Evolutionary conservation across 2,113 vertebrate species (phyloP).

Genomic region (Carassius gibelio): DNA sequence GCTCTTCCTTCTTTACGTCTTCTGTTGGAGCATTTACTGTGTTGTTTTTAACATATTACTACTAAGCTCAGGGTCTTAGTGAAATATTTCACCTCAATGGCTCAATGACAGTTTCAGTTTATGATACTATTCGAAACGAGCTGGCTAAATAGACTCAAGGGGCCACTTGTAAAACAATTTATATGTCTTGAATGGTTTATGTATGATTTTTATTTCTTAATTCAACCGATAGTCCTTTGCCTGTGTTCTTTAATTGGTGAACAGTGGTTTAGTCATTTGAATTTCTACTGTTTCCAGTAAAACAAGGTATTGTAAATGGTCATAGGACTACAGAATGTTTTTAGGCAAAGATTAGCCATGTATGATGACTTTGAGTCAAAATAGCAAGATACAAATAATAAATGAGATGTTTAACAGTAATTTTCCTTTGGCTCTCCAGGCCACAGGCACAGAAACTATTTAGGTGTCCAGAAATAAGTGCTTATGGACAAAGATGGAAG

Average conservation of each 20-base stretch:
- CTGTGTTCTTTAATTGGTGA: not conserved
- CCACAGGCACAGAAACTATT: not conserved
- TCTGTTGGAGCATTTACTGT: not conserved
- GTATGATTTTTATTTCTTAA: not conserved
- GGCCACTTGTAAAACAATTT: not conserved
- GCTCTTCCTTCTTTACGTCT: slow-evolving; percentile 1
- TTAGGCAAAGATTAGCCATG: not conserved
- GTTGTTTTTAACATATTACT: slow-evolving; percentile 7
- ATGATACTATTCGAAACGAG: not conserved
- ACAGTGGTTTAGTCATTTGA: not conserved
- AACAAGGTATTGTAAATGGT: not conserved
- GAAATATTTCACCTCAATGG: not conserved
- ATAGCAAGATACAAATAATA: not conserved
- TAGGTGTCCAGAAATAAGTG: not conserved
- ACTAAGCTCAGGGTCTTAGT: not conserved
- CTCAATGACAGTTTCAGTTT: not conserved
- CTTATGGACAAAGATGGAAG: no score
- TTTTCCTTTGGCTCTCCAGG: not conserved
- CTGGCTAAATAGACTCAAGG: not conserved
- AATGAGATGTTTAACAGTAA: not conserved
- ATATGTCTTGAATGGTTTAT: not conserved
- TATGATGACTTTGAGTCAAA: not conserved
- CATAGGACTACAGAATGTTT: not conserved
- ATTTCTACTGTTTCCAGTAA: not conserved
- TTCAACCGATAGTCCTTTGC: not conserved